Percentiles rank a stretch among this genome's conserved stretches.
phyloP scores from a whole-genome alignment of 2,113 vertebrate genomes.

The Mesembrinibis cayennensis region DNA sequence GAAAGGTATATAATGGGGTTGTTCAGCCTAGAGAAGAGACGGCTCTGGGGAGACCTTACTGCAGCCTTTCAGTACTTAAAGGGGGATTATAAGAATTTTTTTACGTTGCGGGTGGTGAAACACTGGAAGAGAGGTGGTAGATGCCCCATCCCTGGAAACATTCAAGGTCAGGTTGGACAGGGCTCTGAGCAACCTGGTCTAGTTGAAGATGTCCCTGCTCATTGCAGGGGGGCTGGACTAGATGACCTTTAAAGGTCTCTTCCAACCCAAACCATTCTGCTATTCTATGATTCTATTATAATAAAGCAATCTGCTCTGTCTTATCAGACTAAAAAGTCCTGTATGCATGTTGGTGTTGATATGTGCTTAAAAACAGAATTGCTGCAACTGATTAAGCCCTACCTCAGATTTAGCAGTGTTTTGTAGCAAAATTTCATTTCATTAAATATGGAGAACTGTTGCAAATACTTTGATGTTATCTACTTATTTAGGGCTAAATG shows the following conservation, averaged over 20 bases:
- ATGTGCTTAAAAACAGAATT: neutral
- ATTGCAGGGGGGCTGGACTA: neutral
- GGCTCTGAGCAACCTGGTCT: neutral
- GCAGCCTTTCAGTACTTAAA: neutral
- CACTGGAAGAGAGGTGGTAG: neutral
- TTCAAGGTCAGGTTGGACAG: neutral
- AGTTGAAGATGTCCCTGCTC: neutral
- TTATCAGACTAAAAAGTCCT: neutral
- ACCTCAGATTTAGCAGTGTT: neutral
- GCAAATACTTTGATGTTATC: neutral
- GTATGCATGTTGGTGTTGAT: neutral
- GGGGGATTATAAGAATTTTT: neutral
- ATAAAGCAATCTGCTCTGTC: neutral
- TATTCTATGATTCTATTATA: neutral
- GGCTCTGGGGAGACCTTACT: neutral
- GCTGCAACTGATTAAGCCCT: neutral
- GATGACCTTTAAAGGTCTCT: neutral
- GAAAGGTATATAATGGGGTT: neutral
- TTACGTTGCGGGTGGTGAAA: neutral
- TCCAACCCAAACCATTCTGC: too few species aligned
- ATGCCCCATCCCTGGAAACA: neutral
- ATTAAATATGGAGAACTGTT: neutral
- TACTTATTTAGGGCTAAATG: neutral
- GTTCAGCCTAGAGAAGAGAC: neutral
- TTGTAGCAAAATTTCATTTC: neutral